These are phyloP conservation scores for Xerus rutilus DNA, from an alignment of 2,797 vertebrate species.

Conservation along the genomic window DNA sequence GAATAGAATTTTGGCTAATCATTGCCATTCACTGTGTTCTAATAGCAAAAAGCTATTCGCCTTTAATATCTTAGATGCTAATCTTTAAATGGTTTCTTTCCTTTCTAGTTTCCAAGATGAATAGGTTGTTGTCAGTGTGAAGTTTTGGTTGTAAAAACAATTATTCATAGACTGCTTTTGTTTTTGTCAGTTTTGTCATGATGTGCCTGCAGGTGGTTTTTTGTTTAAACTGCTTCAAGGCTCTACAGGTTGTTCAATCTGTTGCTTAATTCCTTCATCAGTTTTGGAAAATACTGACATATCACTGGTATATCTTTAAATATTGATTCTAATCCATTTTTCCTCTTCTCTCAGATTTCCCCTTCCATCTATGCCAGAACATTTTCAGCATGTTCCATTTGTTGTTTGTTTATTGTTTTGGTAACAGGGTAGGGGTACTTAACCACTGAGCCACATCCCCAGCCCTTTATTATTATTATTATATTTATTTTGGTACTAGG, in stretches of 20 bases:
- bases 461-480: no score
- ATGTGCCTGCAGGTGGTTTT: not conserved
- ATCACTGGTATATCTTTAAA: not conserved
- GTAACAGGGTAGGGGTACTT: no score
- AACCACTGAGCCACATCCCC: no score
- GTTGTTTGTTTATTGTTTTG: no score
- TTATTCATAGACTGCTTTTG: not conserved
- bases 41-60: not conserved
- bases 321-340: not conserved
- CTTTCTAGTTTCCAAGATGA: not conserved
- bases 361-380: not conserved
- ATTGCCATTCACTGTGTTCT: not conserved
- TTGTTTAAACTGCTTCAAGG: not conserved
- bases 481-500: no score
- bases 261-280: not conserved
- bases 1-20: not conserved
- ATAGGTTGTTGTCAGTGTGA: not conserved
- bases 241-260: not conserved
- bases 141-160: not conserved
- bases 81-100: not conserved
- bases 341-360: not conserved
- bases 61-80: slow-evolving; percentile 12
- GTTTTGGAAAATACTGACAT: not conserved
- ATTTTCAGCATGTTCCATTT: not conserved
- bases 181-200: not conserved